Evolutionary conservation across 2,113 vertebrate genomes (phyloP).

Genomic region (Hippocampus barbouri): DNA sequence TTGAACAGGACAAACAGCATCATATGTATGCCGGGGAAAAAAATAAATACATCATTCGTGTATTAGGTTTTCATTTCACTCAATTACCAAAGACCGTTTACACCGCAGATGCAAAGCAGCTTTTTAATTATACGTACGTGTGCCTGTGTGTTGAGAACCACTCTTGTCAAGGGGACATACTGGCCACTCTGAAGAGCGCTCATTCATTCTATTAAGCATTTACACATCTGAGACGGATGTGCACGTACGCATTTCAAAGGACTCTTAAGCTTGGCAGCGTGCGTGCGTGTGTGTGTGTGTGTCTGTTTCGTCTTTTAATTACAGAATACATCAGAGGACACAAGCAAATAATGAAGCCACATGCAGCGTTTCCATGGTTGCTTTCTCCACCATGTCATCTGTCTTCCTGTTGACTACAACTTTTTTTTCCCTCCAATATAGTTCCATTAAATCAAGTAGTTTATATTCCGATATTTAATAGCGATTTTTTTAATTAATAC

Average conservation of each 20-base stretch:
- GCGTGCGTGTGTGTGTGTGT: no score
- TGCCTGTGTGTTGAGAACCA: background rate
- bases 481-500: background rate
- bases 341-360: background rate
- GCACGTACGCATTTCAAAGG: constrained; percentile 36
- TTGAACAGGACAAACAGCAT: no score
- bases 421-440: no score
- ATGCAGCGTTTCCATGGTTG: constrained; percentile 1
- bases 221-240: constrained; percentile 40
- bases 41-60: background rate
- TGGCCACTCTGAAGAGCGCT: constrained; percentile 6
- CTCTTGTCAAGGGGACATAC: background rate
- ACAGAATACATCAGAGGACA: constrained; percentile 49
- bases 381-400: background rate
- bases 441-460: no score
- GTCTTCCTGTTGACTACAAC: background rate
- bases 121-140: constrained; percentile 52
- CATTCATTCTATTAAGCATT: constrained; percentile 38
- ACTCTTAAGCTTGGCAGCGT: no score
- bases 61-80: background rate
- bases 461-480: no score
- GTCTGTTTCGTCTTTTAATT: constrained; percentile 28
- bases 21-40: background rate
- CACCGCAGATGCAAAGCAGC: constrained; percentile 22
- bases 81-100: background rate